Evolutionary conservation across 2,888 invertebrate genomes (phyloP), one percentile per base, ranked within the genome.

Genomic region (Stegophylla sp.): DNA sequence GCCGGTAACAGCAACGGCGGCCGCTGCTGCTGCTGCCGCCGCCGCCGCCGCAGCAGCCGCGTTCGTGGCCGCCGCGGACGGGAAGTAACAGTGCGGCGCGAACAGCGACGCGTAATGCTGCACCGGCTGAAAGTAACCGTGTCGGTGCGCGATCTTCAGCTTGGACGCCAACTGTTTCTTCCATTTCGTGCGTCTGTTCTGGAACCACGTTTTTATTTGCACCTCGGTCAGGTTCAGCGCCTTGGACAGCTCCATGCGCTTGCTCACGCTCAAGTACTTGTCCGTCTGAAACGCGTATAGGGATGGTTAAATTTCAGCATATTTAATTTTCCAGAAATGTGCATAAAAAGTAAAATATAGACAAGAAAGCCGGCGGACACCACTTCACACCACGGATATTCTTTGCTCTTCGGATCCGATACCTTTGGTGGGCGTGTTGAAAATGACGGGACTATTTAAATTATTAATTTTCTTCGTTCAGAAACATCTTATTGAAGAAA

Each of bases 131-230:
- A 64, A 56, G 72, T 74, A 59, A 61, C 83, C 83, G 26, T 83
- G 83, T 10, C 83, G 82, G 53, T 83, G 82, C 26, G 82, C 76
- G 64, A 81, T 82, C 63, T 82, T 83, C 64, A 82, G 53, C 45
- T 81, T 81, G 51, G 85, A 85, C 0, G 97, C 96, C 85, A 98
- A 88, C 86, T 98, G 97, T 85, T 98, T 98, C 88, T 98, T 97
- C 97, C 97, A 97, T 86, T 98, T 97, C 0, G 97, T 98, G 83
- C 97, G 89, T 82, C 97, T 89, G 86, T 97, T 96, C 87, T 96
- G 96, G 86, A 97, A 97, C 97, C 97, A 97, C 0, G 97, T 97
- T 86, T 97, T 97, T 84, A 97, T 96, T 88, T 97, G 97, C 0
- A 96, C 96, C 88, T 97, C 97, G 0, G 96, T 96, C 64, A 97